Percentiles rank a stretch among this genome's conserved stretches.
These are phyloP conservation scores for Apis mellifera DNA, from an alignment of 1,140 invertebrate species.

Conservation along the genomic window Amel_HAv3.1 CM009934.2:329501-330000, in stretches of 20 bases:
- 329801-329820: too few relatives aligned
- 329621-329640: not conserved
- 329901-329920: conserved; percentile 4
- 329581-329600: not conserved
- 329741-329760: not conserved
- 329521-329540: not conserved
- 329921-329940: conserved; percentile 14
- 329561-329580: conserved; percentile 7
- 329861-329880: conserved; percentile 3
- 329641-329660: not conserved
- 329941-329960: not conserved
- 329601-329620: not conserved
- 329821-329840: too few relatives aligned
- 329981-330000: not conserved
- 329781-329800: too few relatives aligned
- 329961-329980: not conserved
- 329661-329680: not conserved
- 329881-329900: conserved; percentile 32
- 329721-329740: conserved; percentile 49
- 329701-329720: conserved; percentile 9
- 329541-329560: not conserved
- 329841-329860: conserved; percentile 40
- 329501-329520: too few relatives aligned
- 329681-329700: conserved; percentile 14
- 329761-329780: conserved; percentile 1